Evolutionary conservation across 2,113 vertebrate species (phyloP).

Genomic region (Oryzias celebensis): DNA sequence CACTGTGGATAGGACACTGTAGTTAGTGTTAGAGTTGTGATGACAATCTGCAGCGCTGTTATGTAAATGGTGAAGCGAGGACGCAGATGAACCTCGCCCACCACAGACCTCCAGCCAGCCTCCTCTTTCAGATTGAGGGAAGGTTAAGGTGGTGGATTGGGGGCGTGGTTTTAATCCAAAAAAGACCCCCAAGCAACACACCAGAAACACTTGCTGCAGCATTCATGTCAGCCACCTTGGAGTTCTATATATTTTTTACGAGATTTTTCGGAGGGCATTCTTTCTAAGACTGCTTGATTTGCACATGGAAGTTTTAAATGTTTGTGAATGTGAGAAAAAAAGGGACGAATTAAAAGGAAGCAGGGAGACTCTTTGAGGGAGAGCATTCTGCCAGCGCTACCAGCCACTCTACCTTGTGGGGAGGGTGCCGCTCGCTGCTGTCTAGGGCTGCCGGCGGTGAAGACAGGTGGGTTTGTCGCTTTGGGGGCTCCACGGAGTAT

Average conservation of each 20-base stretch:
- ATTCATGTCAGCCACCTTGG: conserved; percentile 76
- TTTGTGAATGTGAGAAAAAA: conserved; percentile 92
- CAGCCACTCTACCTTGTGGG: too few species aligned
- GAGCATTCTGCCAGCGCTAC: too few species aligned
- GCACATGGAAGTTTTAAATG: conserved; percentile 95
- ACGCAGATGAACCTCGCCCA: conserved; percentile 85
- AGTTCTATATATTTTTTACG: conserved; percentile 79
- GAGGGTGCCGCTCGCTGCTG: too few species aligned
- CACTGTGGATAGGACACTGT: too few species aligned
- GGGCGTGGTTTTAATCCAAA: too few species aligned
- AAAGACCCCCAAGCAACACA: background rate
- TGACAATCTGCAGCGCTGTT: too few species aligned
- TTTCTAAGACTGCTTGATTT: conserved; percentile 99
- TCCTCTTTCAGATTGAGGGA: background rate
- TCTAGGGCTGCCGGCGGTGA: too few species aligned
- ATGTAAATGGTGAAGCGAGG: conserved; percentile 30
- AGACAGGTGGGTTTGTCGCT: too few species aligned
- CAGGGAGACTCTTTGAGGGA: conserved; percentile 15
- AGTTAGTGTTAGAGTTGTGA: too few species aligned
- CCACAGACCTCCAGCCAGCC: background rate
- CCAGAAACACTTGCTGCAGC: conserved; percentile 71
- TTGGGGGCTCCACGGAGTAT: too few species aligned
- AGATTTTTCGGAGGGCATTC: conserved; percentile 90
- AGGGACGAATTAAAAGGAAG: conserved; percentile 6
- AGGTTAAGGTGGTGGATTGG: too few species aligned